A percentile compares a stretch with the other conserved stretches of the same genome.
phyloP scores from a whole-genome alignment of 1,140 invertebrate genomes.

The Pantala flavescens region DNA sequence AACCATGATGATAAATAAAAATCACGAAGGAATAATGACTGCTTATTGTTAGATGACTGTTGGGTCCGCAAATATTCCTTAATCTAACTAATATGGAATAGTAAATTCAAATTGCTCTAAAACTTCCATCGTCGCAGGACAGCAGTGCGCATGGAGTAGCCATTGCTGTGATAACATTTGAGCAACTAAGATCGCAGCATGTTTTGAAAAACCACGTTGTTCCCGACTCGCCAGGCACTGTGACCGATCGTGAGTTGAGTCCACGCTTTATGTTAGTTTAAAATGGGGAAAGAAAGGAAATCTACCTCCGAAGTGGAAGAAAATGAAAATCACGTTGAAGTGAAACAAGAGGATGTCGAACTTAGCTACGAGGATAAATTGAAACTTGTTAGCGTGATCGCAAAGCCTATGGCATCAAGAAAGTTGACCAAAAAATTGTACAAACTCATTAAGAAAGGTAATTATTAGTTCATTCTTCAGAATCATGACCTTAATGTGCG shows the following conservation, averaged over 20 bases:
- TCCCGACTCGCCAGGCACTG: background rate
- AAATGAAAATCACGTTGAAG: constrained; percentile 15
- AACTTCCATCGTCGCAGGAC: too few species aligned
- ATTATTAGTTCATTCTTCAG: background rate
- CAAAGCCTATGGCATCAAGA: constrained; percentile 81
- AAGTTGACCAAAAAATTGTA: constrained; percentile 90
- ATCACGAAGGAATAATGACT: too few species aligned
- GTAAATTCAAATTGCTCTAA: too few species aligned
- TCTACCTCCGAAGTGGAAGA: background rate
- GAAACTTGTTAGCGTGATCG: constrained; percentile 63
- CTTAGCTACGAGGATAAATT: constrained; percentile 61
- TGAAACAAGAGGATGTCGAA: constrained; percentile 37
- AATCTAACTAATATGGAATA: too few species aligned
- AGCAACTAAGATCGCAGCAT: too few species aligned
- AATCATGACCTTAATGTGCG: background rate
- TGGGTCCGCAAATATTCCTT: too few species aligned
- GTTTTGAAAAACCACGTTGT: background rate
- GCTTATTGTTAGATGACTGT: too few species aligned
- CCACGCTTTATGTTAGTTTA: background rate
- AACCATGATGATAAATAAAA: too few species aligned
- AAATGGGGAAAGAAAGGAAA: background rate
- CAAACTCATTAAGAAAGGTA: constrained; percentile 88
- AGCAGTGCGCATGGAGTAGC: too few species aligned
- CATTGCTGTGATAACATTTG: too few species aligned
- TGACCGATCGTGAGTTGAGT: background rate